Evolutionary conservation across 2,797 vertebrate genomes (phyloP).

Genomic region (Aselliscus stoliczkanus): DNA sequence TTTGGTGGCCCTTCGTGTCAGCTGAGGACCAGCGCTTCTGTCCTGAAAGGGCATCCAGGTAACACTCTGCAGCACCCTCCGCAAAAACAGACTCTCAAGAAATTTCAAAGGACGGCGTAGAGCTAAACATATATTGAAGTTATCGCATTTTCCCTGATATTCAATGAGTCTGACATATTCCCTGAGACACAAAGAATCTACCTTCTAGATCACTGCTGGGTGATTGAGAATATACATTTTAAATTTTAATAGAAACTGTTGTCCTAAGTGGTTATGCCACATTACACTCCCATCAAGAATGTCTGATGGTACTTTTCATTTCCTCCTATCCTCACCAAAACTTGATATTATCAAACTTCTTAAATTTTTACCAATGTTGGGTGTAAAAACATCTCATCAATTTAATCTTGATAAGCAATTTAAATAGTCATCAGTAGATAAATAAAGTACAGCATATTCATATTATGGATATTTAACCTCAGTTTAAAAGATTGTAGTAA

Average conservation of each 20-base stretch:
- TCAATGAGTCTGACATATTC: background rate
- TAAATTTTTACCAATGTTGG: background rate
- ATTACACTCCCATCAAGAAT: background rate
- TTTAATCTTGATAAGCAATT: background rate
- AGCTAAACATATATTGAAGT: background rate
- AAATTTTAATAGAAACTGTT: background rate
- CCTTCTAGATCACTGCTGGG: background rate
- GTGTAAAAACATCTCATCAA: background rate
- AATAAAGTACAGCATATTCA: background rate
- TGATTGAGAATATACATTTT: background rate
- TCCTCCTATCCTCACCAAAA: background rate
- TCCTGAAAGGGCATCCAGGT: background rate
- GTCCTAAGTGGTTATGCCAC: background rate
- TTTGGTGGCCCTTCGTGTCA: background rate
- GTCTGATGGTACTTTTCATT: background rate
- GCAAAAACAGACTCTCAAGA: background rate
- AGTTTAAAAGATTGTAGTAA: background rate
- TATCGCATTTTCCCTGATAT: background rate
- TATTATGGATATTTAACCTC: background rate
- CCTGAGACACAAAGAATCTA: background rate
- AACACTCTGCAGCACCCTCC: accelerated
- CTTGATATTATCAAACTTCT: background rate
- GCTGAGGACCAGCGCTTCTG: background rate
- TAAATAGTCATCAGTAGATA: background rate
- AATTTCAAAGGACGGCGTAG: background rate